Percentiles rank a stretch among this genome's conserved stretches.
These are phyloP conservation scores for Hyposmocoma kahamanoa DNA, from an alignment of 1,140 invertebrate genomes.

Conservation along the genomic window DNA sequence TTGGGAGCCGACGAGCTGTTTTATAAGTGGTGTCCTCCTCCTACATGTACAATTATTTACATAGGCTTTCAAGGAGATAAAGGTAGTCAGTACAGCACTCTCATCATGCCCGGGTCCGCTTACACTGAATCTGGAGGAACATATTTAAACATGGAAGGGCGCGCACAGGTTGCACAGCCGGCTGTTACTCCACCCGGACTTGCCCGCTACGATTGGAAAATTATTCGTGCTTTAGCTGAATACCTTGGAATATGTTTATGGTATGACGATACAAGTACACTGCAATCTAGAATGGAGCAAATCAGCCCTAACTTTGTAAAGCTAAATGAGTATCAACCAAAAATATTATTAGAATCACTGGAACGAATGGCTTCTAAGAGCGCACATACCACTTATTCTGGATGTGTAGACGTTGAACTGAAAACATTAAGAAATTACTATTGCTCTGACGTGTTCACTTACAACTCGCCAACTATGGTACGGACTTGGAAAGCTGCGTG, in stretches of 20 bases:
- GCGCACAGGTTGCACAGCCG: constrained; percentile 47
- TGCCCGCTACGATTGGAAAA: constrained; percentile 58
- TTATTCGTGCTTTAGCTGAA: constrained; percentile 49
- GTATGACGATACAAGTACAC: constrained; percentile 35
- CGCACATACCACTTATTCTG: neutral
- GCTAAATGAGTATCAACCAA: constrained; percentile 36
- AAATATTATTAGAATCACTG: constrained; percentile 26
- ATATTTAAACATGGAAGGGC: constrained; percentile 57
- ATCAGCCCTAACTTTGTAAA: constrained; percentile 49
- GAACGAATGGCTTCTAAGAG: constrained; percentile 20
- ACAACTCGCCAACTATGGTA: constrained; percentile 53
- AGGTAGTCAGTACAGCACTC: constrained; percentile 81
- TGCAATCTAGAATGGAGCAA: constrained; percentile 37
- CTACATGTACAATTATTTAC: constrained; percentile 39
- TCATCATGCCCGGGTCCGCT: constrained; percentile 83
- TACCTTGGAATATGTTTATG: constrained; percentile 34
- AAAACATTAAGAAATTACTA: constrained; percentile 46
- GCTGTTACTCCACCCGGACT: constrained; percentile 53
- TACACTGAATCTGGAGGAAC: constrained; percentile 78
- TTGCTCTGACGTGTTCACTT: constrained; percentile 51
- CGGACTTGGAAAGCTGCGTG: constrained; percentile 40
- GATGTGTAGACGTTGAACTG: constrained; percentile 39
- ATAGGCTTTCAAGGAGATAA: constrained; percentile 84
- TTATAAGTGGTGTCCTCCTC: constrained; percentile 32
- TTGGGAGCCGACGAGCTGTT: constrained; percentile 59